Percentiles rank a stretch among this genome's conserved stretches.
These are phyloP conservation scores for Priocnemis perturbator DNA, from an alignment of 2,888 invertebrate species.

Conservation along the genomic window DNA sequence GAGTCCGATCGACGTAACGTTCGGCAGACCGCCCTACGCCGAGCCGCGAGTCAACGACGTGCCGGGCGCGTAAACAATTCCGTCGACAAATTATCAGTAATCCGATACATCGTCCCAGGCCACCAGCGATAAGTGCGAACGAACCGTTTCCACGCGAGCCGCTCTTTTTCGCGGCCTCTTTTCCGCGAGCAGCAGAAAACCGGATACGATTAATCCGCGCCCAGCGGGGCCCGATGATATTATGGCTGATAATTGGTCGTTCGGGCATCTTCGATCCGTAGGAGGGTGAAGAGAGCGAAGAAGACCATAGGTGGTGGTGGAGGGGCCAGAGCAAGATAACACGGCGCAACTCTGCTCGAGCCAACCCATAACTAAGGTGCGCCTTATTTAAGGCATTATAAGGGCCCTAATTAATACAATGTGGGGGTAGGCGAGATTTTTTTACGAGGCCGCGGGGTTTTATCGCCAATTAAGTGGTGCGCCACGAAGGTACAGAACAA, in stretches of 20 bases:
- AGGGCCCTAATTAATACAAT: constrained; percentile 73
- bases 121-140: no score
- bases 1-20: no score
- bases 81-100: no score
- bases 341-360: constrained; percentile 60
- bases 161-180: constrained; percentile 18
- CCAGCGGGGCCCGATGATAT: constrained; percentile 66
- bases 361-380: constrained; percentile 67
- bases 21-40: no score
- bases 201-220: constrained; percentile 66
- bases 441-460: constrained; percentile 70
- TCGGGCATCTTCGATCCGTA: constrained; percentile 47
- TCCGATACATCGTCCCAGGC: no score
- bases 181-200: constrained; percentile 61
- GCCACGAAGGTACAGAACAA: constrained; percentile 18
- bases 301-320: constrained; percentile 30
- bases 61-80: no score
- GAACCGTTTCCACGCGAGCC: no score
- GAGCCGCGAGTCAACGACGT: no score
- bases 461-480: constrained; percentile 71
- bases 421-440: constrained; percentile 69
- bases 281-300: constrained; percentile 38
- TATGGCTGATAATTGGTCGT: constrained; percentile 71
- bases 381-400: constrained; percentile 68
- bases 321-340: constrained; percentile 62